Base-by-base conservation (phyloP, 2,888 invertebrate genomes). In the Dryobotodes eremita region DNA sequence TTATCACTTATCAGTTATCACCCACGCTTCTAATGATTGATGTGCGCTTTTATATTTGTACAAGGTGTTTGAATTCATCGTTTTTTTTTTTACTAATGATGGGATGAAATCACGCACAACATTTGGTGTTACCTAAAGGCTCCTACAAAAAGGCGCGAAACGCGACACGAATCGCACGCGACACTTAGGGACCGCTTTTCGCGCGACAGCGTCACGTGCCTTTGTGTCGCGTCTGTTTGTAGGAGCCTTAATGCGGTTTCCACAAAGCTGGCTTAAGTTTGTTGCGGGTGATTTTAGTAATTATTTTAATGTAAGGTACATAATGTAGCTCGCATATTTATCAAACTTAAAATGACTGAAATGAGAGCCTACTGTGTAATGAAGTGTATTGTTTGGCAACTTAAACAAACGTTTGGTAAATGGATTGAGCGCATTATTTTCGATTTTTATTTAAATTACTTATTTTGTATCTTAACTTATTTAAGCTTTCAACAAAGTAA, bases 1-100 rank as follows among this genome's bases (percentile, higher is more conserved):
- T 79, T 78, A 86, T 82, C 80, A 79, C 77, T 76, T 78, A 86
- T 79, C 79, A 83, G 77, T 74, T 76, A 84, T 71, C 86, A 80
- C 82, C 88, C 85, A 88, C 88, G 80, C 79, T 73, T 53, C 31
- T 71, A 85, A 79, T 82, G 85, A 84, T 84, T 82, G 62, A 84
- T 84, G 73, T 20, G 31, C 20, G 64, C 57, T 74, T 84, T 81
- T 76, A 61, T 69, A 53, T 61, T 48, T 46, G 46, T 75, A 71
- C 57, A 65, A 71, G 61, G 53, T 79, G 61, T 71, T 78, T 71
- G 48, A 55, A 83, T 48, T 77, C 31, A 70, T 62, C 26, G 50
- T 26, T 71, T 53, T 66, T n/a, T 66, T n/a, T 26, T 69, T 72
- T 20, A 61, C 3, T 59, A n/a, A 46, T 83, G 57, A 53, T 53